Evolutionary conservation across 1,140 invertebrate genomes (phyloP).

Genomic region (Hormaphis cornu): DNA sequence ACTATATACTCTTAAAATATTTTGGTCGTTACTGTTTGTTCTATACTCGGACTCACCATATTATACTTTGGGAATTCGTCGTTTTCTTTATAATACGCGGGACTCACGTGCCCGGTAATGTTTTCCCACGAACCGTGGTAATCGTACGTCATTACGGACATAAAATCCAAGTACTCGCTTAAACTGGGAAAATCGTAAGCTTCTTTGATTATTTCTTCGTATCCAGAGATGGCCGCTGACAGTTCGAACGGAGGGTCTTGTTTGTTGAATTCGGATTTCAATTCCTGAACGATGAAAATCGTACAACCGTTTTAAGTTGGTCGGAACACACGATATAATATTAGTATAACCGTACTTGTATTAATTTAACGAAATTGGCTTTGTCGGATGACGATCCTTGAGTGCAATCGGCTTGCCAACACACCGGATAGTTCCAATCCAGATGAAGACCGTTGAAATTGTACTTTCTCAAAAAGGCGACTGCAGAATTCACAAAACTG

Average conservation of each 20-base stretch:
- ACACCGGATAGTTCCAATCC: conserved; percentile 86
- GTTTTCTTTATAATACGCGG: conserved; percentile 53
- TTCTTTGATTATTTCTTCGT: conserved; percentile 74
- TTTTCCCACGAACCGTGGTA: conserved; percentile 80
- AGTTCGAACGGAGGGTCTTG: conserved; percentile 57
- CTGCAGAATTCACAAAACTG: conserved; percentile 53
- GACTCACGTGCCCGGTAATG: conserved; percentile 71
- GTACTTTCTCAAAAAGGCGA: conserved; percentile 59
- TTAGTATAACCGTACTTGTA: conserved; percentile 48
- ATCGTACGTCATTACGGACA: conserved; percentile 82
- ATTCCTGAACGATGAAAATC: conserved; percentile 50
- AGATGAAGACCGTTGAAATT: conserved; percentile 74
- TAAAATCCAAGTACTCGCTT: conserved; percentile 62
- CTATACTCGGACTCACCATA: conserved; percentile 50
- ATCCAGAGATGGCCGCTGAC: conserved; percentile 77
- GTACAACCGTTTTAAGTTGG: background rate
- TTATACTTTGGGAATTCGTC: conserved; percentile 67
- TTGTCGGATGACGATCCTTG: conserved; percentile 67
- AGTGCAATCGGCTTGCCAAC: conserved; percentile 81
- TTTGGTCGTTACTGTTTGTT: background rate
- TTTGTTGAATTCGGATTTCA: conserved; percentile 63
- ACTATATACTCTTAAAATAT: too few relatives aligned
- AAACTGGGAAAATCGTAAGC: conserved; percentile 68
- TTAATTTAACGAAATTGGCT: conserved; percentile 63
- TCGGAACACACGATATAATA: background rate